phyloP scores from a whole-genome alignment of 2,888 invertebrate species.

The Napeogenes inachia region DNA sequence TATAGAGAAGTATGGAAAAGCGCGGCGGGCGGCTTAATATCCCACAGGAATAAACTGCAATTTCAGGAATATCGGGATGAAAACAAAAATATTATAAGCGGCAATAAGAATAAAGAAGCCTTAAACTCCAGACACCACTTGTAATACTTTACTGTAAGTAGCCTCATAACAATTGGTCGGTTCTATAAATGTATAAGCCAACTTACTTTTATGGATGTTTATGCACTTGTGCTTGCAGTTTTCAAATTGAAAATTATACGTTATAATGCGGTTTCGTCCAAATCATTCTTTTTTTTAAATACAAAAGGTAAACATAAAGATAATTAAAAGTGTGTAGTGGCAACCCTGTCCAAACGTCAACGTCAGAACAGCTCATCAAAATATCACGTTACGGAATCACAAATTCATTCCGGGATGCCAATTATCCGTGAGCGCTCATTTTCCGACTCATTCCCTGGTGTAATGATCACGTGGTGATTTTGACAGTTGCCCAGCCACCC shows the following conservation, averaged over 20 bases:
- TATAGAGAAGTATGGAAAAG: slow-evolving; percentile 47
- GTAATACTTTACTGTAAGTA: slow-evolving; percentile 50
- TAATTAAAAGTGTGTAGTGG: slow-evolving; percentile 10
- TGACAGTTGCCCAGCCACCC: slow-evolving; percentile 61
- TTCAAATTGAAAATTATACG: no score
- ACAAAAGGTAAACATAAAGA: neutral
- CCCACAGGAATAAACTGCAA: slow-evolving; percentile 67
- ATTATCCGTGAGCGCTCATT: slow-evolving; percentile 73
- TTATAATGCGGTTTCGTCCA: no score
- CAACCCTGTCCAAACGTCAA: slow-evolving; percentile 26
- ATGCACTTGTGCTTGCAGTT: neutral
- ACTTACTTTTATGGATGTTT: slow-evolving; percentile 27
- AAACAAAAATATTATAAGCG: slow-evolving; percentile 60
- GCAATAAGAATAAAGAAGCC: slow-evolving; percentile 50
- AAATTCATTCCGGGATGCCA: slow-evolving; percentile 69
- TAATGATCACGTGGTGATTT: slow-evolving; percentile 75
- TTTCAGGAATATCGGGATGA: slow-evolving; percentile 59
- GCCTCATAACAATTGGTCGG: slow-evolving; percentile 48
- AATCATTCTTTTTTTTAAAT: no score
- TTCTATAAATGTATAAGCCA: slow-evolving; percentile 35
- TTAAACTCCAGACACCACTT: slow-evolving; percentile 48
- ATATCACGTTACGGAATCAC: slow-evolving; percentile 72
- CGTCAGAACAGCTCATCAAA: slow-evolving; percentile 68
- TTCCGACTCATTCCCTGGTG: slow-evolving; percentile 73
- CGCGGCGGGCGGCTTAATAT: slow-evolving; percentile 63